These are phyloP conservation scores for Tringa solitaria DNA, from an alignment of 2,113 vertebrate species.

Conservation along the genomic window DNA sequence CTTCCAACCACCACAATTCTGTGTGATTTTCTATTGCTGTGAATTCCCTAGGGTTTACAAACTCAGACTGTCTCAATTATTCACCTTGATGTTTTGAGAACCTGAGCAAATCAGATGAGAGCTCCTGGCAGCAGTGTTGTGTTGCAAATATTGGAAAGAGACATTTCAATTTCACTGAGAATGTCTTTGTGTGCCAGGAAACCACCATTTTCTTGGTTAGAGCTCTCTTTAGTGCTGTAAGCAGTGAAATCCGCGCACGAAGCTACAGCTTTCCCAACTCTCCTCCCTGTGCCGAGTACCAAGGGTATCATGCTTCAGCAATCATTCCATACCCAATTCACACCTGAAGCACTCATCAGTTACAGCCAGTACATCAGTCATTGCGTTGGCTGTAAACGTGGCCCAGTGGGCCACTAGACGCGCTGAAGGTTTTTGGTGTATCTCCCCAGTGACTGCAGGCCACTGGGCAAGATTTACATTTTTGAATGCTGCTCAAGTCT, in stretches of 20 bases:
- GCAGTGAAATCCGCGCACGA: neutral
- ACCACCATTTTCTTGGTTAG: neutral
- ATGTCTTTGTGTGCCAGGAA: neutral
- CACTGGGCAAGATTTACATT: neutral
- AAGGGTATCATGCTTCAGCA: neutral
- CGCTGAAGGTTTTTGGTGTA: neutral
- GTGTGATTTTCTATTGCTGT: neutral
- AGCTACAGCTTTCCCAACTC: neutral
- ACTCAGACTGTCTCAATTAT: slow-evolving; percentile 16
- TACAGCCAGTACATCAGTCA: neutral
- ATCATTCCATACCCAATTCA: neutral
- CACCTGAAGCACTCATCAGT: neutral
- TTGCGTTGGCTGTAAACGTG: accelerated
- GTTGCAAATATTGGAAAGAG: neutral
- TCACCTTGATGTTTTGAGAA: slow-evolving; percentile 4
- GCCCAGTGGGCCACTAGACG: accelerated
- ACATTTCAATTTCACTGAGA: neutral
- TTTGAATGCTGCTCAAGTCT: neutral
- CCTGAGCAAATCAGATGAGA: slow-evolving; percentile 17
- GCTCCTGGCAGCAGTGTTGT: slow-evolving; percentile 11
- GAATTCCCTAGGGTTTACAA: neutral
- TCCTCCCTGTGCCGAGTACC: neutral
- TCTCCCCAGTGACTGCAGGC: neutral
- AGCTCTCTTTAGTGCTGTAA: neutral
- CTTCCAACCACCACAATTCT: too few species aligned